A percentile compares a stretch with the other conserved stretches of the same genome.
These are phyloP conservation scores for Cichladusa arquata DNA, from an alignment of 2,113 vertebrate species.

Conservation along the genomic window DNA sequence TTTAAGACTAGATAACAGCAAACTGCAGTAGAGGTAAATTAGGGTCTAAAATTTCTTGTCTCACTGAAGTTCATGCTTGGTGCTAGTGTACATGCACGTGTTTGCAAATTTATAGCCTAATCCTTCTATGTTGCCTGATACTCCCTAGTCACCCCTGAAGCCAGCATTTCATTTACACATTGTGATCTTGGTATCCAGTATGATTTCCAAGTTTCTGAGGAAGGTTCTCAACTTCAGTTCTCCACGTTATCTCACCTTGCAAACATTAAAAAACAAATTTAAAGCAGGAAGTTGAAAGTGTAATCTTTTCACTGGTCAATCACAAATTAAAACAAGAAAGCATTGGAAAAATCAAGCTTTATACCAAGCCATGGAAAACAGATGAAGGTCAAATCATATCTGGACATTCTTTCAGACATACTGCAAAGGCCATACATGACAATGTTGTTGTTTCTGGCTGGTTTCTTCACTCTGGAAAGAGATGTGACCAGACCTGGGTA, in stretches of 20 bases:
- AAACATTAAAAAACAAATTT: slow-evolving; percentile 38
- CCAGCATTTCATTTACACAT: not conserved
- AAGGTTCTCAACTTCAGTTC: not conserved
- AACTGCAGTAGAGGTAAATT: not conserved
- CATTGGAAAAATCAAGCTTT: slow-evolving; percentile 43
- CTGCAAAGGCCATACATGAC: slow-evolving; percentile 5
- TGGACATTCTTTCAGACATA: slow-evolving; percentile 36
- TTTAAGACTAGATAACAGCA: not conserved
- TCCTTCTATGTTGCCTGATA: not conserved
- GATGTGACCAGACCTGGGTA: not conserved
- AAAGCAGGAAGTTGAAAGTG: slow-evolving; percentile 24
- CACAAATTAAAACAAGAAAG: slow-evolving; percentile 32
- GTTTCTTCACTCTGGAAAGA: not conserved
- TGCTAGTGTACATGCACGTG: not conserved
- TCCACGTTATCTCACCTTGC: slow-evolving; percentile 3
- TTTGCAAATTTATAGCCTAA: not conserved
- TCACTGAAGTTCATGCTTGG: not conserved
- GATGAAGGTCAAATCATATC: slow-evolving; percentile 47
- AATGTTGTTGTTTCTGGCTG: slow-evolving; percentile 5
- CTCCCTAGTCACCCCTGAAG: not conserved
- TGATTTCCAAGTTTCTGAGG: not conserved
- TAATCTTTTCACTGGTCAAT: slow-evolving; percentile 18
- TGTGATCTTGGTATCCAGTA: not conserved
- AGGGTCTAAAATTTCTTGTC: not conserved
- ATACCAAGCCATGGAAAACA: slow-evolving; percentile 37